Conservation (phyloP, 2,888 invertebrate genomes). For the Argyresthia goedartella region DNA sequence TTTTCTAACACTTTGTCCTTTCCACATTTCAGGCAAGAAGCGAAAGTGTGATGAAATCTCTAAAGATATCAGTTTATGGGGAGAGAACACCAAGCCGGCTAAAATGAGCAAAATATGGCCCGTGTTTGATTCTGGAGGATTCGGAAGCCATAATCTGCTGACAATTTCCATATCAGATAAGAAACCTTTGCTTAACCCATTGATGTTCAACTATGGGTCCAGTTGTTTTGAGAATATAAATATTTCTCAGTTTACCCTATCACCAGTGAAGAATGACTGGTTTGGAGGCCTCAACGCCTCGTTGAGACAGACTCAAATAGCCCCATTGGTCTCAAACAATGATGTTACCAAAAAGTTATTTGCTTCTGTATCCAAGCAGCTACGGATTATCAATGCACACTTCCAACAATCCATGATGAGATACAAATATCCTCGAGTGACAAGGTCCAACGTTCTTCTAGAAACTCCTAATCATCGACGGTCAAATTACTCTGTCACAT, state of each 20-base stretch:
- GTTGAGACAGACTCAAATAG: slow-evolving; percentile 45
- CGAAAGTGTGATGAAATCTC: slow-evolving; percentile 41
- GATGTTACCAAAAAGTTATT: slow-evolving; percentile 48
- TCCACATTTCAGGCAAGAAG: slow-evolving; percentile 44
- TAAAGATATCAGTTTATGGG: slow-evolving; percentile 40
- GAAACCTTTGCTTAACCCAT: slow-evolving; percentile 29
- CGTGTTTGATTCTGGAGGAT: slow-evolving; percentile 65
- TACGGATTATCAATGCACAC: slow-evolving; percentile 53
- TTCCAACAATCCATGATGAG: slow-evolving; percentile 48
- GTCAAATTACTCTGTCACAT: slow-evolving; percentile 39
- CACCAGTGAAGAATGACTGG: slow-evolving; percentile 31
- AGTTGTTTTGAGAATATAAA: slow-evolving; percentile 8
- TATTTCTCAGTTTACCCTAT: slow-evolving; percentile 22
- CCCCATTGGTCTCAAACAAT: slow-evolving; percentile 33
- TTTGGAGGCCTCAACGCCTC: slow-evolving; percentile 42
- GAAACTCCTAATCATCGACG: slow-evolving; percentile 38
- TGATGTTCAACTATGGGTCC: slow-evolving; percentile 27
- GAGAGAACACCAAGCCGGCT: slow-evolving; percentile 38
- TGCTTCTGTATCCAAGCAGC: slow-evolving; percentile 52
- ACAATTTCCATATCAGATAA: slow-evolving; percentile 37
- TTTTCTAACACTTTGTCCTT: background rate
- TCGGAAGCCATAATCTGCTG: slow-evolving; percentile 32
- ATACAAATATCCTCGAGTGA: slow-evolving; percentile 59
- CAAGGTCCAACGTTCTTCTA: slow-evolving; percentile 50
- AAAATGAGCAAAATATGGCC: slow-evolving; percentile 62